Evolutionary conservation across 2,113 vertebrate genomes (phyloP).

Genomic region (Hippotragus niger): DNA sequence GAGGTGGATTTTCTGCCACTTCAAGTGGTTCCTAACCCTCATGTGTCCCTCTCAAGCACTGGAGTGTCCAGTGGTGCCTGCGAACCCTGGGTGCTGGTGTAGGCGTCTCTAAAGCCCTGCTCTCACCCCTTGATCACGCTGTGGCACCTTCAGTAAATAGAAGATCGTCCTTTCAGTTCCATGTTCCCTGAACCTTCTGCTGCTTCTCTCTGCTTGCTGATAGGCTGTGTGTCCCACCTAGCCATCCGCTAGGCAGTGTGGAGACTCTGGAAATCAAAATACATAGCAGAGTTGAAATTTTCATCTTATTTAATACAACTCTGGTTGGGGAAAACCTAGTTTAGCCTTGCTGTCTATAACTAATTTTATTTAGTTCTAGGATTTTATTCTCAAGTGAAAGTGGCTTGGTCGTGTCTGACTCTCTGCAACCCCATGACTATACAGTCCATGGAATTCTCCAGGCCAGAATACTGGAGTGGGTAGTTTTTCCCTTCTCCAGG

Average conservation of each 20-base stretch:
- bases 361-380: neutral
- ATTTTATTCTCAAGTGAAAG: neutral
- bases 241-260: neutral
- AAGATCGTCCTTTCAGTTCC: neutral
- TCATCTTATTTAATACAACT: neutral
- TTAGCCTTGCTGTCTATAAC: neutral
- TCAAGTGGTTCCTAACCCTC: neutral
- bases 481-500: neutral
- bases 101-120: neutral
- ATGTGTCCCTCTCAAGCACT: neutral
- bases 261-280: neutral
- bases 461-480: neutral
- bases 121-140: fast-evolving
- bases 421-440: neutral
- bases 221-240: neutral
- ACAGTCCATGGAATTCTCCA: neutral
- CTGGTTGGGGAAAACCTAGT: neutral
- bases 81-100: neutral
- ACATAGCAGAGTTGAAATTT: neutral
- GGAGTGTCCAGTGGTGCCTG: neutral
- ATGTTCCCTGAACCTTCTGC: fast-evolving
- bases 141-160: neutral
- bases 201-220: neutral
- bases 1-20: neutral
- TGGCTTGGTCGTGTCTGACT: neutral